Evolutionary conservation across 1,140 invertebrate genomes (phyloP).

Genomic region (Telenomus remus): DNA sequence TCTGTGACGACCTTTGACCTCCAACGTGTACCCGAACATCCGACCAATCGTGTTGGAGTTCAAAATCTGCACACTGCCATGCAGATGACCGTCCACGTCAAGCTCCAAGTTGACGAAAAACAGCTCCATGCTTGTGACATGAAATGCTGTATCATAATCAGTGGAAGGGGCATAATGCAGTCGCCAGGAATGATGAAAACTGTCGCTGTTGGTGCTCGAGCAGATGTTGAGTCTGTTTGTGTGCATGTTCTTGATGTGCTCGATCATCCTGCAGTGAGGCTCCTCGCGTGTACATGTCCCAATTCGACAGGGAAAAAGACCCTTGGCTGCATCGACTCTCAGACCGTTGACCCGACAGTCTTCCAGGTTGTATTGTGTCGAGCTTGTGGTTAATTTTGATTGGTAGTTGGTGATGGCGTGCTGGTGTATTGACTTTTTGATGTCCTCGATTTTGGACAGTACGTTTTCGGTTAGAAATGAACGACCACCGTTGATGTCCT

Average conservation of each 20-base stretch:
- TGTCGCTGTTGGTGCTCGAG: conserved; percentile 6
- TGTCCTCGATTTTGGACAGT: conserved; percentile 53
- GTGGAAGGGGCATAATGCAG: conserved; percentile 23
- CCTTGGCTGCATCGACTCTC: conserved; percentile 49
- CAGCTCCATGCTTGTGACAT: conserved; percentile 59
- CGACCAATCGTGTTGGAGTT: conserved; percentile 47
- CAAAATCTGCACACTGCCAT: conserved; percentile 55
- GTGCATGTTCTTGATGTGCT: conserved; percentile 59
- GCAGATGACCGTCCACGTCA: conserved; percentile 38
- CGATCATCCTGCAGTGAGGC: conserved; percentile 52
- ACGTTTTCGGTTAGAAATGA: conserved; percentile 58
- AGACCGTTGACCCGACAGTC: conserved; percentile 3
- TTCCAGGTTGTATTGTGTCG: conserved; percentile 25
- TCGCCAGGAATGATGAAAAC: conserved; percentile 34
- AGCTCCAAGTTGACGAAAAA: conserved; percentile 62
- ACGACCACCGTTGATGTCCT: conserved; percentile 41
- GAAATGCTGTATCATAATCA: conserved; percentile 51
- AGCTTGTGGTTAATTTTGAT: not conserved
- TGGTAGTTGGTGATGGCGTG: not conserved
- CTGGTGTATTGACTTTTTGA: conserved; percentile 37
- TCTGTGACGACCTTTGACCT: conserved; percentile 28
- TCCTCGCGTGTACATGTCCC: conserved; percentile 39
- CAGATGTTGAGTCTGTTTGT: conserved; percentile 28
- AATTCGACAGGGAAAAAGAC: conserved; percentile 59
- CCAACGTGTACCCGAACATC: conserved; percentile 56